Evolutionary conservation across 2,797 vertebrate species (phyloP), one percentile per base, ranked within the genome.

Genomic region (Sebastes oblongus): DNA sequence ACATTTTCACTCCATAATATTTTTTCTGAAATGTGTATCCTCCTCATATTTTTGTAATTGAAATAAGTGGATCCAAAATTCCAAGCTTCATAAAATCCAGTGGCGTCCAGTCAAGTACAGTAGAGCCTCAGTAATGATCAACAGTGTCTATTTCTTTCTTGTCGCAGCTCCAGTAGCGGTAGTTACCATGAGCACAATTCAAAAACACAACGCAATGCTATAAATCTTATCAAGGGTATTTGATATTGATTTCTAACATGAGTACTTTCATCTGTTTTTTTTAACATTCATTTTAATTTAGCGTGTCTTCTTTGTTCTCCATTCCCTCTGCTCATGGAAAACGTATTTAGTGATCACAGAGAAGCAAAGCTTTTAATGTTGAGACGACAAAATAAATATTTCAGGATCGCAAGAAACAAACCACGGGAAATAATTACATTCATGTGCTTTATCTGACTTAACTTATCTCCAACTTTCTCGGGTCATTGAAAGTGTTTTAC

Each of bases 331-430:
- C 42, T 75, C 73, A 88, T 75, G 83, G 59, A 82, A 89, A 89
- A 82, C 14, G 2, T 69, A 24, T 77, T 82, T 77, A 0, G 1
- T 14, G 32, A 82, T 86, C 56, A 69, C 18, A 62, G 55, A 79
- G 39, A 82, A 78, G 56, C 30, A 56, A 75, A 67, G 74, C 59
- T 77, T 77, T 61, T 79, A 68, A 82, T 61, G 76, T 81, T 25
- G 11, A 84, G 46, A 80, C 54, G 75, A 70, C 56, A 79, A 84
- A 88, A 90, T 80, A 75, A 86, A 78, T 87, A 79, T 82, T 87
- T 76, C 59, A 80, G 14, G 34, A 75, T 72, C 25, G 39, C 18
- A 20, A 72, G 30, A 78, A 84, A 79, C 59, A 72, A 86, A 86
- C 54, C 58, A 60, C 18, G 9, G 11, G 24, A 75, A 72, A 66